Conservation (phyloP, 2,888 invertebrate genomes). For the Bhutanitis thaidina region DNA sequence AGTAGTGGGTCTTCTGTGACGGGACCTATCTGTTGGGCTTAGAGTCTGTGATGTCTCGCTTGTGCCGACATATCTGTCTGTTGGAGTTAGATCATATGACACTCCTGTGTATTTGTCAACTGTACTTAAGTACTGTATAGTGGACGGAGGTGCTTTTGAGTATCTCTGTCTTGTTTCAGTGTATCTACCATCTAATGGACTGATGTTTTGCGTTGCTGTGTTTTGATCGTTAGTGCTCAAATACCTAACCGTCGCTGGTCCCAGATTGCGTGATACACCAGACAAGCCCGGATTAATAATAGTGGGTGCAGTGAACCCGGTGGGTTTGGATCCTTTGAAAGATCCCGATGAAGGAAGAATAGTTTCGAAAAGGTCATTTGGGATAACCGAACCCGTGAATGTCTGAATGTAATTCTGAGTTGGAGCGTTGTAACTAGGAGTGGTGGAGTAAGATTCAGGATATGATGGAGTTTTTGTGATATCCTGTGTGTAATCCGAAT, state of each 20-base stretch:
- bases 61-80: slow-evolving; percentile 22
- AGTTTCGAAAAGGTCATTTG: slow-evolving; percentile 22
- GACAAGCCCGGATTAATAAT: slow-evolving; percentile 23
- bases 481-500: slow-evolving; percentile 45
- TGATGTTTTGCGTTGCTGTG: slow-evolving; percentile 11
- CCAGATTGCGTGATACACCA: slow-evolving; percentile 24
- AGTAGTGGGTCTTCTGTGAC: slow-evolving; percentile 12
- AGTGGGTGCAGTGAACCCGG: slow-evolving; percentile 24
- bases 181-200: slow-evolving; percentile 12
- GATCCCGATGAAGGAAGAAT: slow-evolving; percentile 25
- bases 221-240: slow-evolving; percentile 16
- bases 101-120: slow-evolving; percentile 6
- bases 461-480: slow-evolving; percentile 40
- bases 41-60: slow-evolving; percentile 19
- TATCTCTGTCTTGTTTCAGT: slow-evolving; percentile 16
- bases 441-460: slow-evolving; percentile 49
- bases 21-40: slow-evolving; percentile 1
- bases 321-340: slow-evolving; percentile 24
- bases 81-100: slow-evolving; percentile 17
- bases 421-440: slow-evolving; percentile 42
- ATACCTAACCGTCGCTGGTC: slow-evolving; percentile 25
- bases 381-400: slow-evolving; percentile 32
- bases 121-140: slow-evolving; percentile 10
- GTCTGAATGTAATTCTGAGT: slow-evolving; percentile 39
- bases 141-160: slow-evolving; percentile 8